Conservation (phyloP, 1,140 invertebrate species). For the Drosophila neocordata region DNA sequence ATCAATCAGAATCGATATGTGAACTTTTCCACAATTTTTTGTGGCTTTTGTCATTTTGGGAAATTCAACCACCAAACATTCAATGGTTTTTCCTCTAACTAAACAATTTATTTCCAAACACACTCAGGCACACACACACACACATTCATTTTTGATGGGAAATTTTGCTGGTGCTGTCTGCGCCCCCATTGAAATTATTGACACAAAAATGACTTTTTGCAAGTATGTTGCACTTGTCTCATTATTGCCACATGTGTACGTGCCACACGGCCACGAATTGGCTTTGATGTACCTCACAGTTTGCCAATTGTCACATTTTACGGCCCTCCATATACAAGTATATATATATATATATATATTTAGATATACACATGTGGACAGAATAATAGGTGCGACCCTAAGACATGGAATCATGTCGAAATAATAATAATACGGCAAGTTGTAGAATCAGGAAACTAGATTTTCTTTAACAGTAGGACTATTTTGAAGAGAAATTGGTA, state of each 20-base stretch:
- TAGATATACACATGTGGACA: too few species aligned
- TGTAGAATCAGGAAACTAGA: too few species aligned
- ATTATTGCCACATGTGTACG: slow-evolving; percentile 80
- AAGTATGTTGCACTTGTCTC: slow-evolving; percentile 81
- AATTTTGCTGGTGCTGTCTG: slow-evolving; percentile 25
- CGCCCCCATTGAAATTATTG: slow-evolving; percentile 64
- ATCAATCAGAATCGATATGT: slow-evolving; percentile 52
- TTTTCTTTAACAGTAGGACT: too few species aligned
- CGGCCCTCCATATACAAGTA: slow-evolving; percentile 63
- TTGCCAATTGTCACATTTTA: slow-evolving; percentile 77
- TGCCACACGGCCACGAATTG: slow-evolving; percentile 49
- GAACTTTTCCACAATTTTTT: slow-evolving; percentile 44
- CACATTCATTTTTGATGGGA: slow-evolving; percentile 28
- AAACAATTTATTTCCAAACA: slow-evolving; percentile 19
- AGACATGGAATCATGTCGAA: too few species aligned
- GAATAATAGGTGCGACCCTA: too few species aligned
- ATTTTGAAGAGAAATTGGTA: too few species aligned
- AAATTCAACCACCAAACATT: slow-evolving; percentile 57
- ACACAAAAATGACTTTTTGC: slow-evolving; percentile 75
- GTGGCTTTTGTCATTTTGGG: slow-evolving; percentile 24
- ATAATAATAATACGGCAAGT: too few species aligned
- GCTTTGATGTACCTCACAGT: slow-evolving; percentile 64
- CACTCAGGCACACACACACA: not conserved
- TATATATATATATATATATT: slow-evolving; percentile 21
- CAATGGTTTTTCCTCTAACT: slow-evolving; percentile 29